Evolutionary conservation across 2,797 vertebrate species (phyloP), one percentile per base, ranked within the genome.

Genomic region (Aeoliscus strigatus): DNA sequence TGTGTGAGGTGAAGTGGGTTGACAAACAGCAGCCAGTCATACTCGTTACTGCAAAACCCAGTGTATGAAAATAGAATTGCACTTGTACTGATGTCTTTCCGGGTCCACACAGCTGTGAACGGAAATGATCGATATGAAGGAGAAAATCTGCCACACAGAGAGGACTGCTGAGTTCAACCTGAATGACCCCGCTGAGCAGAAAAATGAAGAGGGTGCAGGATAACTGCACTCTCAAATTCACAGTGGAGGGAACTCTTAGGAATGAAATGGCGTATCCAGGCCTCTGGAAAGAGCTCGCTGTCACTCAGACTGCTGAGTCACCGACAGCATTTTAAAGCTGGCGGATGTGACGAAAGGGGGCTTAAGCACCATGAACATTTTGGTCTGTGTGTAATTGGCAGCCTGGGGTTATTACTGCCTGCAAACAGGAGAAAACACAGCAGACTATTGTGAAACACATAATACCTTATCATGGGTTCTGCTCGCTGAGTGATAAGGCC

Each of bases 401-500:
- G 67, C 67, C 47, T 62, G 62, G 53, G 70, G 53, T 70, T 77
- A 70, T 72, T 74, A 44, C 6, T 51, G 46, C 56, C 24, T 34
- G 36, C 59, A 65, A 73, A 37, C 41, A 48, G 51, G 48, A 51
- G 51, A 66, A 73, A 73, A 73, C 65, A 77, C 56, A 67, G 55
- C 60, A 55, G 71, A 60, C 62, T 60, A 63, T 78, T 79, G 75
- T 66, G 56, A 48, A 71, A 72, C 66, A 60, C 65, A 63, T 63
- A 75, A 80, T 59, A 70, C 60, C 62, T 74, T 74, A 73, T 77
- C 49, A 66, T 60, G 58, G 53, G 56, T 60, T 70, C 48, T 77
- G 75, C 75, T 68, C 51, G 54, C 52, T 47, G 68, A 67, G 66
- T 53, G 77, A 83, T 83, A 80, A 81, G 60, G 63, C 52, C 44